Percentiles rank a stretch among this genome's conserved stretches.
Conservation (phyloP, 2,113 vertebrate genomes). For the Tetrax tetrax region DNA sequence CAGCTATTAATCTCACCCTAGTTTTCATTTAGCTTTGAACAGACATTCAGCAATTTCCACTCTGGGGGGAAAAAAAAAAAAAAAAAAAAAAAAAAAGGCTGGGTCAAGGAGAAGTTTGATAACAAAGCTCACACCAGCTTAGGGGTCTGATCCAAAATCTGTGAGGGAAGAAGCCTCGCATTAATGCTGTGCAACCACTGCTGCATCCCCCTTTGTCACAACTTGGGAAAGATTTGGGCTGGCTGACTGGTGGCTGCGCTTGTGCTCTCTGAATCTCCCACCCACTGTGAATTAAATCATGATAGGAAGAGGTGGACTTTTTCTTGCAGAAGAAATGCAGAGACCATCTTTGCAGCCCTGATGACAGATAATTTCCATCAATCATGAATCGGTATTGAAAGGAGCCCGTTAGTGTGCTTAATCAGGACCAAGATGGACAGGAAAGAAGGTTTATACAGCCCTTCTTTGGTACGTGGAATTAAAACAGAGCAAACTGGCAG, state of each 20-base stretch:
- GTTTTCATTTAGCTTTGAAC: not conserved
- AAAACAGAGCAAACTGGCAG: not conserved
- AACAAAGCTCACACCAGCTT: not conserved
- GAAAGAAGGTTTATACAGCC: not conserved
- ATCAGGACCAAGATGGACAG: not conserved
- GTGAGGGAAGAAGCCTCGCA: not conserved
- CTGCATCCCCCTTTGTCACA: not conserved
- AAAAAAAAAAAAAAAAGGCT: not conserved
- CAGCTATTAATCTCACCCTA: not conserved
- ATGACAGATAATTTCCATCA: not conserved
- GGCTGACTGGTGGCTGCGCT: not conserved
- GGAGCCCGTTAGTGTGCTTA: not conserved
- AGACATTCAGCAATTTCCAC: not conserved
- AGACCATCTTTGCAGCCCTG: not conserved
- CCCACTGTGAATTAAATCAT: not conserved
- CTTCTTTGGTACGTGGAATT: not conserved
- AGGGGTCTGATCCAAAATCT: not conserved
- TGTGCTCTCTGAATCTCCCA: not conserved
- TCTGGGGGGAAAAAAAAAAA: not conserved
- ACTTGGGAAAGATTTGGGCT: not conserved
- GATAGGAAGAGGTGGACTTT: not conserved
- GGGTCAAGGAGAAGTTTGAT: not conserved
- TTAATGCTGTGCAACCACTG: not conserved
- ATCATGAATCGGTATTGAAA: accelerated
- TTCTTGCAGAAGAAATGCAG: not conserved